Conservation (phyloP, 2,797 vertebrate species). For the Lerista edwardsae region DNA sequence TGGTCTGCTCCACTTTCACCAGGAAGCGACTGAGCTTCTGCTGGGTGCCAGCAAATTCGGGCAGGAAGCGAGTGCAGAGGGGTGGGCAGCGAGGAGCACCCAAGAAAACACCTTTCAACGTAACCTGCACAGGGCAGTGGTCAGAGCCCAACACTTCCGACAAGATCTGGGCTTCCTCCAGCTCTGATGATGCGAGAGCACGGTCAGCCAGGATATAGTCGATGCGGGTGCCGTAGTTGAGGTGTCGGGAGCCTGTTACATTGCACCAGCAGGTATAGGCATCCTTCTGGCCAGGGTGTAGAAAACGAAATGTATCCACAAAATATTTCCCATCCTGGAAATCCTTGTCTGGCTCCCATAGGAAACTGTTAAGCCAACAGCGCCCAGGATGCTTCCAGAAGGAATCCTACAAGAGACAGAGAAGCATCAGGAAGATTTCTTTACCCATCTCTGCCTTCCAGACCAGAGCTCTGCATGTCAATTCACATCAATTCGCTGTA, state of each 20-base stretch:
- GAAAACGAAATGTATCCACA: conserved; percentile 85
- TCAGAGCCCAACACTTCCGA: conserved; percentile 91
- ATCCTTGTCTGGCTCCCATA: conserved; percentile 58
- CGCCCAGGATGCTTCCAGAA: conserved; percentile 89
- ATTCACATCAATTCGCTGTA: background rate
- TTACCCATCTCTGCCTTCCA: background rate
- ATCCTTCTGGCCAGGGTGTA: conserved; percentile 82
- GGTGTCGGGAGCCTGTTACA: conserved; percentile 84
- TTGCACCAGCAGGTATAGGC: conserved; percentile 92
- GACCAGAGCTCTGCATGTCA: background rate
- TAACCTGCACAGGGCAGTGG: conserved; percentile 88
- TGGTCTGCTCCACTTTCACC: conserved; percentile 76
- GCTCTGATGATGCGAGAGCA: conserved; percentile 74
- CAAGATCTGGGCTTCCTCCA: conserved; percentile 83
- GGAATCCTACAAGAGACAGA: conserved; percentile 74
- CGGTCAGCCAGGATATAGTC: conserved; percentile 87
- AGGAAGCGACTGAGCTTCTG: conserved; percentile 89
- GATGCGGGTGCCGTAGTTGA: conserved; percentile 91
- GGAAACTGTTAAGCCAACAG: conserved; percentile 85
- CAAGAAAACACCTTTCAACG: conserved; percentile 76
- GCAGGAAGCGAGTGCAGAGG: conserved; percentile 84
- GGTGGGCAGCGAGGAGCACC: conserved; percentile 78
- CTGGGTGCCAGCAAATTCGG: conserved; percentile 87
- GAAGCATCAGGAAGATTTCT: background rate
- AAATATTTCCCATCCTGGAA: conserved; percentile 73